Conservation (phyloP, 2,888 invertebrate species). For the Callyntrura guangdongensis region DNA sequence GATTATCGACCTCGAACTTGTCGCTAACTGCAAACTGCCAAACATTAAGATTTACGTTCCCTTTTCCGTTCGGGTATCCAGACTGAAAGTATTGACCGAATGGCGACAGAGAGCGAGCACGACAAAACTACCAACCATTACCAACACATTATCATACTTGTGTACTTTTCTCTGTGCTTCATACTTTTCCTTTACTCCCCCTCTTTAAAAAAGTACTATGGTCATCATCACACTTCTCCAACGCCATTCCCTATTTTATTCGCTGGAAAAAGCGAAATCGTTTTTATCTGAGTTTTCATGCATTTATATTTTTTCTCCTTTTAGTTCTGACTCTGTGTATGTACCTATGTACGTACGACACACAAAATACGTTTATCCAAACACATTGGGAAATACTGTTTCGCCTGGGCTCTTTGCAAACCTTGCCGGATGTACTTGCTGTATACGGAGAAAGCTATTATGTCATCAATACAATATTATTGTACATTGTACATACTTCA, state of each 20-base stretch:
- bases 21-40: constrained; percentile 33
- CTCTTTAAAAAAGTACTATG: not conserved
- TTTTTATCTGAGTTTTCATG: constrained; percentile 19
- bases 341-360: too few relatives aligned
- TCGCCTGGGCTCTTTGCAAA: not conserved
- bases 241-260: not conserved
- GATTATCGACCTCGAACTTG: constrained; percentile 32
- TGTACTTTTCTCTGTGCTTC: not conserved
- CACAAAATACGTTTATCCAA: too few relatives aligned
- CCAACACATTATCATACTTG: not conserved
- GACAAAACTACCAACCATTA: not conserved
- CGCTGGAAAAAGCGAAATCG: not conserved
- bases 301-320: not conserved
- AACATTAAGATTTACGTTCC: constrained; percentile 37
- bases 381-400: not conserved
- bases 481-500: not conserved
- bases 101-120: not conserved
- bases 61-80: not conserved
- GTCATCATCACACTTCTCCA: not conserved
- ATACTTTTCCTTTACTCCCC: too few relatives aligned
- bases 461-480: not conserved
- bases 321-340: not conserved
- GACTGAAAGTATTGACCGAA: not conserved
- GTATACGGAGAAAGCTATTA: not conserved
- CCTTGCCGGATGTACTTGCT: not conserved